phyloP scores from a whole-genome alignment of 2,113 vertebrate genomes.

The Mirza zaza region DNA sequence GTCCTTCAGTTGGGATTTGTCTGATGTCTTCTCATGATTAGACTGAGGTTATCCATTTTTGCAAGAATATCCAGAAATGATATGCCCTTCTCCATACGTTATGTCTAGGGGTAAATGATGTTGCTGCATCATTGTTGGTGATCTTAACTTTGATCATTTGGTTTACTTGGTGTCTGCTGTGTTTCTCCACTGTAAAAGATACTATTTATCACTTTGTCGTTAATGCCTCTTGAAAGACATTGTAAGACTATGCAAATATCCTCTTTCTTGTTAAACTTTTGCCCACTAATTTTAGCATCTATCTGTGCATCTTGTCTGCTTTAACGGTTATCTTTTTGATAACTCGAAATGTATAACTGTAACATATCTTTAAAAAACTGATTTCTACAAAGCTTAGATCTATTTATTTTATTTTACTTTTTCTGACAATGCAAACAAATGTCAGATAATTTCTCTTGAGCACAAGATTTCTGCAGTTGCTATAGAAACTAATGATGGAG shows the following conservation, averaged over 20 bases:
- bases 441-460: conserved; percentile 35
- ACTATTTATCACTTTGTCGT: background rate
- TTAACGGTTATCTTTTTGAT: background rate
- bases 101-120: background rate
- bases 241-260: background rate
- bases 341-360: conserved; percentile 41
- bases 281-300: background rate
- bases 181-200: background rate
- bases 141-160: background rate
- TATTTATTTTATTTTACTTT: background rate
- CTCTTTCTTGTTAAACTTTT: background rate
- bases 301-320: background rate
- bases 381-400: background rate
- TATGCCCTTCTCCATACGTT: background rate
- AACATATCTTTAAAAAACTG: conserved; percentile 31
- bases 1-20: background rate
- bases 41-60: background rate
- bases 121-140: background rate
- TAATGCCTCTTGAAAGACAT: background rate
- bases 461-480: conserved; percentile 72
- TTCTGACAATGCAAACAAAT: conserved; percentile 19
- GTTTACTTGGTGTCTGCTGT: background rate
- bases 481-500: conserved; percentile 74
- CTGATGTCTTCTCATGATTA: background rate
- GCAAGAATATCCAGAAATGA: background rate